These are phyloP conservation scores for Ceratina japonica DNA, from an alignment of 1,140 invertebrate genomes.

Conservation along the genomic window DNA sequence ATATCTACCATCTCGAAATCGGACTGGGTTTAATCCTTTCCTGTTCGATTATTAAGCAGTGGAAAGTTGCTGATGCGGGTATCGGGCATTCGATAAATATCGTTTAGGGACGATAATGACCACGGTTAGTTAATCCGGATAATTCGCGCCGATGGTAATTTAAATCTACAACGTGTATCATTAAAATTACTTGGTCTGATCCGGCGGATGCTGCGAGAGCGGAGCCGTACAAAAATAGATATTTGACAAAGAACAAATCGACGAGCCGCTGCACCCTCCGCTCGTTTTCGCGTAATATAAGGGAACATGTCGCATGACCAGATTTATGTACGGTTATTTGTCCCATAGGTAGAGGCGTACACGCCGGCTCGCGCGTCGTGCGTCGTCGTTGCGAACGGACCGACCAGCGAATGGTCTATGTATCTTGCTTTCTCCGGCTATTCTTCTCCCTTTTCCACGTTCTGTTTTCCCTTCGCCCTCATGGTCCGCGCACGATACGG, in stretches of 20 bases:
- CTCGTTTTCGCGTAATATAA: slow-evolving; percentile 40
- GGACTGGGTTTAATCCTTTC: not conserved
- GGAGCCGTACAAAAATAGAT: too few species aligned
- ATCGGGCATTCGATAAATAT: not conserved
- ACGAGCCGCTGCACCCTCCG: not conserved
- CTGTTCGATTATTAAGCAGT: slow-evolving; percentile 5
- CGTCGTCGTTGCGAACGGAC: slow-evolving; percentile 41
- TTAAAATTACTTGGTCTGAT: too few species aligned
- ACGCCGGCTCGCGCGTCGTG: slow-evolving; percentile 16
- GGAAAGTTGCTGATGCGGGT: not conserved
- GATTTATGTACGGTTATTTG: slow-evolving; percentile 59
- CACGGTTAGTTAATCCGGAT: not conserved
- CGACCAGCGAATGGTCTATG: slow-evolving; percentile 38
- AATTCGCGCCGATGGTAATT: not conserved
- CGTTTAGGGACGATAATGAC: not conserved
- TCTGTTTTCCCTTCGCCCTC: not conserved
- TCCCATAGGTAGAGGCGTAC: slow-evolving; percentile 45
- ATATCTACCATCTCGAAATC: slow-evolving; percentile 17
- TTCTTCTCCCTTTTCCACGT: not conserved
- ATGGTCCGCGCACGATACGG: not conserved
- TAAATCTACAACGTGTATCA: too few species aligned
- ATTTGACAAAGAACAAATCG: slow-evolving; percentile 13
- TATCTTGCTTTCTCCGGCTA: slow-evolving; percentile 39
- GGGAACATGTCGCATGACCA: slow-evolving; percentile 22
- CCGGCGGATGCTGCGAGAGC: too few species aligned